Evolutionary conservation across 2,888 invertebrate genomes (phyloP).

Genomic region (Drosophila emarginata): DNA sequence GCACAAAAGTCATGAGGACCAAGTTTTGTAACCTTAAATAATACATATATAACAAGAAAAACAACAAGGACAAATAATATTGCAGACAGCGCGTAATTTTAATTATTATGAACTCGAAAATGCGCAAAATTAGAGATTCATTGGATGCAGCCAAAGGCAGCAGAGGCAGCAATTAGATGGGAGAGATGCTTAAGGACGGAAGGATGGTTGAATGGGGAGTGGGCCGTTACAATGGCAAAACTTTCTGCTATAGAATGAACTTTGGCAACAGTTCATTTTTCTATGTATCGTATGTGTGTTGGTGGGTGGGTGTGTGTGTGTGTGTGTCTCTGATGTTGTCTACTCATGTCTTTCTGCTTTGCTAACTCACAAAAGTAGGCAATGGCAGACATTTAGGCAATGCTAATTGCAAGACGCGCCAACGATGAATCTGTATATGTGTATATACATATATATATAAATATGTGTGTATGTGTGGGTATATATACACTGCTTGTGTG

Average conservation of each 20-base stretch:
- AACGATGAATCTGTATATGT: neutral
- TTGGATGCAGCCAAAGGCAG: slow-evolving; percentile 25
- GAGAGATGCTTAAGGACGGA: neutral
- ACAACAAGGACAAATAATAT: slow-evolving; percentile 33
- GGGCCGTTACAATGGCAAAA: slow-evolving; percentile 52
- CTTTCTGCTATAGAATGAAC: slow-evolving; percentile 56
- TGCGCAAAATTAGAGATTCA: slow-evolving; percentile 70
- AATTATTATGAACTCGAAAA: slow-evolving; percentile 68
- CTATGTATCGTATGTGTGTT: slow-evolving; percentile 5
- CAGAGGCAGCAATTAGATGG: slow-evolving; percentile 41
- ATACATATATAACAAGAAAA: slow-evolving; percentile 50
- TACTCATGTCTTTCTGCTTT: slow-evolving; percentile 11
- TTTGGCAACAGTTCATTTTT: slow-evolving; percentile 50
- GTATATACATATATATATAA: neutral
- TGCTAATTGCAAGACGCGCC: slow-evolving; percentile 53
- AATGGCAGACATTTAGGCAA: slow-evolving; percentile 47
- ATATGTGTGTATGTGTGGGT: slow-evolving; percentile 1
- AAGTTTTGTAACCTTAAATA: slow-evolving; percentile 59
- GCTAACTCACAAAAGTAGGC: slow-evolving; percentile 46
- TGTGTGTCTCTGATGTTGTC: slow-evolving; percentile 5
- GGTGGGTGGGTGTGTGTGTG: too few species aligned
- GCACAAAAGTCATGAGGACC: slow-evolving; percentile 54
- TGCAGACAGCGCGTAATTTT: slow-evolving; percentile 63
- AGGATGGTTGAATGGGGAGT: too few species aligned
- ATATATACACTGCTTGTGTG: slow-evolving; percentile 24